Evolutionary conservation across 1,140 invertebrate species (phyloP), one percentile per base, ranked within the genome.

Genomic region (Euwallacea fornicatus): DNA sequence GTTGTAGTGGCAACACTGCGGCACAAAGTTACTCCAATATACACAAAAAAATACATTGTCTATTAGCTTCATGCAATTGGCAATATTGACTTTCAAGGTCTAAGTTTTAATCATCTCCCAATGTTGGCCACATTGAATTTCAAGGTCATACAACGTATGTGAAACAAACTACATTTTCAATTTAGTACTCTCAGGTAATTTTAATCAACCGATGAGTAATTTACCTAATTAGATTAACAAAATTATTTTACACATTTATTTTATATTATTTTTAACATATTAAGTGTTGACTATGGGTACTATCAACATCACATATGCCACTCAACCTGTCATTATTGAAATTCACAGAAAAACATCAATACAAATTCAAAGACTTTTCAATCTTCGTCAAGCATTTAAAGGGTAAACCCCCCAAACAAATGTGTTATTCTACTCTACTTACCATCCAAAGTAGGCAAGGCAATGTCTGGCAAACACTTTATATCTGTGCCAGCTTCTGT

Each of bases 391-490:
- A 33, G 21, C 4, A 33, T 33, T 33, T 33, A 33, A 33, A 33
- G 21, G 21, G 21, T 33, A 33, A 33, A 33, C 4, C 4, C 1
- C 1, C 4, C 46, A 50, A 6, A 50, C 13, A 50, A 46, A 46
- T 50, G 7, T 13, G 2, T 50, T 50, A 50, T 11, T 6, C 46
- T 50, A 50, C 9, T 3, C 46, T 50, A 64, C 68, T 79, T 84
- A 81, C 88, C 88, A 81, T 89, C 87, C 71, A 86, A 78, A 6
- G 88, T 89, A 11, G 88, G 88, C 76, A 89, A 88, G 75, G 83
- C 80, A 71, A 89, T 88, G 46, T 87, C 85, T n/a, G 88, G 88
- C 74, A 89, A 78, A 61, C 84, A 76, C 73, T 83, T 81, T 69
- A 84, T 83, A 73, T 88, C 85, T 72, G 83, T 83, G 68, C 87